Base-by-base conservation (phyloP, 2,888 invertebrate genomes). In the Ochlodes sylvanus region DNA sequence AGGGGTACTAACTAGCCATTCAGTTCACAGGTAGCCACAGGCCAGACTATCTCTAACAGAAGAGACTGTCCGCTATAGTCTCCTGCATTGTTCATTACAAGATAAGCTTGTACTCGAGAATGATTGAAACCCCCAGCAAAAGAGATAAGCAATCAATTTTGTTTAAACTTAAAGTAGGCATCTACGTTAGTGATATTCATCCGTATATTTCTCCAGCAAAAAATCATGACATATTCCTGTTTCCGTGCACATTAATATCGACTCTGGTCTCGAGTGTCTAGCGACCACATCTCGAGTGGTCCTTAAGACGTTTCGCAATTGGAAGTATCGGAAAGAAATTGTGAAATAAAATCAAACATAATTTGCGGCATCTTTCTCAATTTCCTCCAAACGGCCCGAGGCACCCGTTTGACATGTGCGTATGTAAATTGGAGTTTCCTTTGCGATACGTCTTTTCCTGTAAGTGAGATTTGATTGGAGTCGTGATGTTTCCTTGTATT, bases 261-360 rank as follows among this genome's bases (percentile, higher is more conserved):
- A 64, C 68, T 42, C 68, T 14, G 7, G 6, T 0, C 12, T 6
- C 34, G 14, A 61, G 61, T 15, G 15, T 2, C 19, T 69, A 32
- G 15, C 34, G 47, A 17, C 32, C 52, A 19, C 42, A 47, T 56
- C 38, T 4, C 19, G 21, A 52, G 27, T 27, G 52, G 14, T 7
- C 52, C 21, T 58, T 77, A 70, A 72, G 63, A 74, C 66, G 73
- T 83, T 55, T 72, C 68, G 12, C 70, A 76, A 70, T 21, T 15
- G 60, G 71, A 54, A 70, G 47, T 78, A 89, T 88, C 80, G 84
- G 82, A 88, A 90, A 87, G 85, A 85, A 90, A 90, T 90, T 88
- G 88, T 88, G 83, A 88, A 90, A 90, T 88, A 90, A 90, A 90
- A 92, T 91, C 90, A 89, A 89, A 89, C 83, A 84, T 87, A 85